Evolutionary conservation across 2,797 vertebrate species (phyloP).

Genomic region (Luscinia luscinia): DNA sequence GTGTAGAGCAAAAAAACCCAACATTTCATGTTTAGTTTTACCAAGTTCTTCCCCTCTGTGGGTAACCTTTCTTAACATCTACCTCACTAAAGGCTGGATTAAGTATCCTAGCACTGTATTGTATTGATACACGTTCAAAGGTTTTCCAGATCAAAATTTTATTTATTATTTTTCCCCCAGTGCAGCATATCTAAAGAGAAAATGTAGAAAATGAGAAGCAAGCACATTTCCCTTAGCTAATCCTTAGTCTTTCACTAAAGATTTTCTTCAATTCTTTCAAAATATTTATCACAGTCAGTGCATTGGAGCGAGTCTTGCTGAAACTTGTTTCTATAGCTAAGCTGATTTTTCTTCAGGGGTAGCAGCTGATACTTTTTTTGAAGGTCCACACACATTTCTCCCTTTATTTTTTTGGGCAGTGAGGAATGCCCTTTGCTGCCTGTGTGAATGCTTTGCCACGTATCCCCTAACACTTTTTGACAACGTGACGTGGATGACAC

Average conservation of each 20-base stretch:
- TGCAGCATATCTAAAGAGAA: background rate
- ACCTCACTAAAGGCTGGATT: background rate
- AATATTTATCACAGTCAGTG: background rate
- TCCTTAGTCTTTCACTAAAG: background rate
- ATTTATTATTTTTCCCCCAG: background rate
- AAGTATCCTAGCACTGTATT: background rate
- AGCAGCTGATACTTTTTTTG: background rate
- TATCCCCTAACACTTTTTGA: background rate
- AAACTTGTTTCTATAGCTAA: background rate
- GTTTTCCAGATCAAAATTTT: background rate
- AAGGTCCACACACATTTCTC: background rate
- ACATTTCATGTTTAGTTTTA: background rate
- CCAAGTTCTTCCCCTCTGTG: background rate
- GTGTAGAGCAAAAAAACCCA: background rate
- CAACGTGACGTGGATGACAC: background rate
- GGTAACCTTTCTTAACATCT: background rate
- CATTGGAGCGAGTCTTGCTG: background rate
- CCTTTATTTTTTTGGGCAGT: background rate
- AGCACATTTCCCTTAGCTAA: background rate
- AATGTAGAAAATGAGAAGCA: background rate
- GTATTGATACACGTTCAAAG: background rate
- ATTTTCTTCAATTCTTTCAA: background rate
- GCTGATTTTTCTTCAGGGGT: background rate
- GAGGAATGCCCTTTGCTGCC: constrained; percentile 36
- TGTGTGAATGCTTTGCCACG: background rate